These are phyloP conservation scores for Synanthedon formicaeformis DNA, from an alignment of 2,888 invertebrate genomes.

Conservation along the genomic window DNA sequence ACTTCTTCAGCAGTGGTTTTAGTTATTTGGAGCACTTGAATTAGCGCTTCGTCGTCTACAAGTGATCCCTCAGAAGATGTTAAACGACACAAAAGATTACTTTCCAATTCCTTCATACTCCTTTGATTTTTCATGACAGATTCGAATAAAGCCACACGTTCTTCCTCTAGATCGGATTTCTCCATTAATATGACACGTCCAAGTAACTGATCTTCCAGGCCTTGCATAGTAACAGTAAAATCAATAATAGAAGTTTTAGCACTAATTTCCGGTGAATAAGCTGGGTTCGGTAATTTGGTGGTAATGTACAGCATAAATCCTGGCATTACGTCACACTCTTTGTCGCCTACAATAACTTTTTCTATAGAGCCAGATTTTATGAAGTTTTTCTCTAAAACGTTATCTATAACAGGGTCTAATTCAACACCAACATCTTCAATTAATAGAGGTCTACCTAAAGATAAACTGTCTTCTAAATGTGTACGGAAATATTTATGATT, in stretches of 20 bases:
- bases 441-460: constrained; percentile 87
- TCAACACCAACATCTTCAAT: constrained; percentile 97
- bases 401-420: constrained; percentile 95
- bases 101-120: constrained; percentile 95
- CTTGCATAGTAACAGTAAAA: constrained; percentile 97
- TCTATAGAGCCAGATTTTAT: constrained; percentile 97
- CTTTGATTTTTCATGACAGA: constrained; percentile 97
- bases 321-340: constrained; percentile 96
- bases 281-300: constrained; percentile 95
- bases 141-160: constrained; percentile 91
- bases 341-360: constrained; percentile 94
- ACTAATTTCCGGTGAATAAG: constrained; percentile 96
- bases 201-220: constrained; percentile 93
- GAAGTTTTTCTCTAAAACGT: constrained; percentile 96
- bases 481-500: constrained; percentile 97
- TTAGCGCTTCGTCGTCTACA: constrained; percentile 95
- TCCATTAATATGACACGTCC: constrained; percentile 96
- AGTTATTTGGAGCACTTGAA: constrained; percentile 87
- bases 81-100: constrained; percentile 89
- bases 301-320: constrained; percentile 96
- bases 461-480: constrained; percentile 89
- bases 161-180: constrained; percentile 94
- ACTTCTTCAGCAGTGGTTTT: constrained; percentile 94
- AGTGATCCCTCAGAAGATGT: constrained; percentile 94
- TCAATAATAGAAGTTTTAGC: constrained; percentile 97